Base-by-base conservation (phyloP, 1,140 invertebrate genomes). In the Drosophila gunungcola region DNA sequence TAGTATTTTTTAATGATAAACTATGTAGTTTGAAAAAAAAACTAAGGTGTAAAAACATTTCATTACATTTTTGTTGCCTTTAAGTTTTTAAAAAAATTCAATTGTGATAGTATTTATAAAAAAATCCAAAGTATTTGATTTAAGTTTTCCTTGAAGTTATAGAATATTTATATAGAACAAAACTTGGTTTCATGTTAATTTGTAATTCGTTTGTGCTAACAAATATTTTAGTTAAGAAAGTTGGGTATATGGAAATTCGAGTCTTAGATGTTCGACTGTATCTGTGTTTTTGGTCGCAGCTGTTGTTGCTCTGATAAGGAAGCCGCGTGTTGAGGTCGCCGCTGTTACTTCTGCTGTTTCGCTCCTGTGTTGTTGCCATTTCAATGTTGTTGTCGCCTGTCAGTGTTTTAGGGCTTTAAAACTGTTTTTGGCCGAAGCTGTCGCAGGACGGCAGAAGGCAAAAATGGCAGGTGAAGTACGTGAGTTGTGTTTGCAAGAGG, bases 401-500 rank as follows among this genome's bases (percentile, higher is more conserved):
- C 73, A 79, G 63, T 52, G 29, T 39, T 73, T 63, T 51, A 60
- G 60, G 49, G 60, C 70, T 56, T 75, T 75, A 79, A 84, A 83
- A 58, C 62, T 38, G 73, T 69, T 79, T 78, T 65, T 58, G 69
- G 48, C 57, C 75, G 42, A 46, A 61, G 70, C 25, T 21, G 70
- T 56, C 55, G 65, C 70, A 48, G 76, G 78, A 80, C 80, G 52
- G 64, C 64, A 39, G 62, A 74, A 64, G 52, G 64, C 64, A 39
- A 67, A 74, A 64, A 54, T 69, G 79, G 43, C 82, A 85, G 81
- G 73, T 86, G 78, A 76, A 76, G 49, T 67, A 76, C 73, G 72
- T 76, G 73, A 67, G 72, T 67, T 75, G 70, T 76, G 54, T 75
- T 46, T 63, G 54, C 48, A 67, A 53, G 58, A 38, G 57, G 45